phyloP scores from a whole-genome alignment of 2,888 invertebrate genomes.

The Chalcosyrphus nemorum region DNA sequence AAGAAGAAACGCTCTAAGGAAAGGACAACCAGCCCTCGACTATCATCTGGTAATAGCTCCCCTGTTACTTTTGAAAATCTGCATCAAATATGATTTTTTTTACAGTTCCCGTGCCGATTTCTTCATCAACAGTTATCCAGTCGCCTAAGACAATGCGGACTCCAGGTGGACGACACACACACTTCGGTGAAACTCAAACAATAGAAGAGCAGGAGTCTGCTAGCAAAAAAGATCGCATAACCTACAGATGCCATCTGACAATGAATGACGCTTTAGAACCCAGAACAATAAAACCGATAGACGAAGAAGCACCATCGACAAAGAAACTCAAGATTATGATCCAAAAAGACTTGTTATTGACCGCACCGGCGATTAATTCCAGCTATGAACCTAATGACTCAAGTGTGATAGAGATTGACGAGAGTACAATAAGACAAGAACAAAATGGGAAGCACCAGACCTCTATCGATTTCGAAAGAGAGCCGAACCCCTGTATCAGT shows the following conservation, averaged over 20 bases:
- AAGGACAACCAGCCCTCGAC: background rate
- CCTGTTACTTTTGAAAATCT: too few species aligned
- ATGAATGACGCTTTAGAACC: background rate
- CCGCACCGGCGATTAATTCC: background rate
- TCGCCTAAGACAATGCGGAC: constrained; percentile 33
- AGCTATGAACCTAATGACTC: background rate
- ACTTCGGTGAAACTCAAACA: constrained; percentile 13
- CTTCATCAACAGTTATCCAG: constrained; percentile 38
- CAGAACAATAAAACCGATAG: constrained; percentile 5
- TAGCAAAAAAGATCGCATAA: background rate
- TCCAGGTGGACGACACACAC: constrained; percentile 27
- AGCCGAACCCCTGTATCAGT: background rate
- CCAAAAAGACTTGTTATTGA: constrained; percentile 39
- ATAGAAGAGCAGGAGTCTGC: background rate
- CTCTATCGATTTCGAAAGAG: background rate
- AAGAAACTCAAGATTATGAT: constrained; percentile 25
- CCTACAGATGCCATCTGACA: constrained; percentile 9
- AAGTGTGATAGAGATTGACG: constrained; percentile 56
- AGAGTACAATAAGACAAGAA: background rate
- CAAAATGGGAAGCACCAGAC: background rate
- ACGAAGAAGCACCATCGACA: background rate
- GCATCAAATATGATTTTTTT: too few species aligned
- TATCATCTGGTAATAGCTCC: constrained; percentile 58
- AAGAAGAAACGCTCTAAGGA: constrained; percentile 2
- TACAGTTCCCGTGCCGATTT: constrained; percentile 61